Evolutionary conservation across 1,140 invertebrate genomes (phyloP), one percentile per base, ranked within the genome.

Genomic region (Diuraphis noxia): DNA sequence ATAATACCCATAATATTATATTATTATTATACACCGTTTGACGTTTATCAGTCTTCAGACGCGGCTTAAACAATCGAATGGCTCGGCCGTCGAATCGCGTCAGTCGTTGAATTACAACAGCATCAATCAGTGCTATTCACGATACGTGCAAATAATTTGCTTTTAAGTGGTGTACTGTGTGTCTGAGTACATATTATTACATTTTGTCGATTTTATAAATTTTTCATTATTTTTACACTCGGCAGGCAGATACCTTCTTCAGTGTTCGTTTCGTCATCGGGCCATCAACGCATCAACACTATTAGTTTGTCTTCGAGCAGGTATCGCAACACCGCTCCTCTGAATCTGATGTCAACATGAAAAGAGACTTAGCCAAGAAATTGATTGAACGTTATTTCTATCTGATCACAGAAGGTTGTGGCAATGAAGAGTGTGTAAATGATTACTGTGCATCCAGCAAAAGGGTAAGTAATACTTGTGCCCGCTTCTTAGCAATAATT

Each of bases 341-440:
- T 52, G 86, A 41, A 63, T 38, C 40, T 52, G 23, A 82, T 91
- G 89, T 91, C 72, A 91, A 82, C n/a, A 97, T 97, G 97, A 98
- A 98, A 95, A 95, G 97, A 93, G 96, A 96, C 92, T 97, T 97
- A 92, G 97, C 97, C 40, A 97, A 96, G 94, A 97, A 97, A 94
- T 94, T 98, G 81, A 98, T 98, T 92, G 97, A 98, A 94, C 96
- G 96, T 92, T 98, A 98, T 94, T 99, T 98, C 94, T 98, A 97
- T 94, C 97, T 98, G 94, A 94, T 99, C 91, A 96, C 96, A 25
- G 96, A 98, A 94, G 98, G 98, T 92, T 99, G 98, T 94, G 98
- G 98, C 17, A 97, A 98, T 94, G 94, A 95, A 19, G 95, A 96
- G 91, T 98, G 98, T 94, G 95, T 96, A 92, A 99, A 98, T 95